Percentiles rank a stretch among this genome's conserved stretches.
These are phyloP conservation scores for Papilio machaon DNA, from an alignment of 1,140 invertebrate species.

Conservation along the genomic window DNA sequence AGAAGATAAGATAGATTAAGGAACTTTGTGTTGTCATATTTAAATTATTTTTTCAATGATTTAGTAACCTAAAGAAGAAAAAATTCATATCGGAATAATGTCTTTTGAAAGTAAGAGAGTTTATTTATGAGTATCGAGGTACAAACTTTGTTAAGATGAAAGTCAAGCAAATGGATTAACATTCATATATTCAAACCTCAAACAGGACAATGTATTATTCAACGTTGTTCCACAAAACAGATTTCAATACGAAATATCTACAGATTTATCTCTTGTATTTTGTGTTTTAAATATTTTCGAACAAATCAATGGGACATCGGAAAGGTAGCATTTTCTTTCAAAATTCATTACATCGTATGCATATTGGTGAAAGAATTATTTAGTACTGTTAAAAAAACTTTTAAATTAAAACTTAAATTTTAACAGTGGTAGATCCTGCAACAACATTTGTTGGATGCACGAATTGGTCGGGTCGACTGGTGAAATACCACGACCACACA, in stretches of 20 bases:
- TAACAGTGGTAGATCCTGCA: too few species aligned
- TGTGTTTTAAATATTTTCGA: neutral
- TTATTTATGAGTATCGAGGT: conserved; percentile 1
- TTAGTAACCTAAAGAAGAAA: neutral
- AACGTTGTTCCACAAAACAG: conserved; percentile 15
- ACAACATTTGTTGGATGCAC: too few species aligned
- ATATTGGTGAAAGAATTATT: too few species aligned
- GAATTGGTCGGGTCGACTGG: too few species aligned
- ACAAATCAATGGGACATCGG: neutral
- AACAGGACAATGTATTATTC: conserved; percentile 26
- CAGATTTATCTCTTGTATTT: neutral
- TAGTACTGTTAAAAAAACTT: too few species aligned
- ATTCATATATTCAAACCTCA: conserved; percentile 25
- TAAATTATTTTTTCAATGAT: neutral
- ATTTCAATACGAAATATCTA: neutral
- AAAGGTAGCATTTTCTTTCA: too few species aligned
- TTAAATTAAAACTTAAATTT: too few species aligned
- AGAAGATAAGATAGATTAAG: too few species aligned
- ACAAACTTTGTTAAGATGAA: conserved; percentile 21
- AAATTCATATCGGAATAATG: neutral
- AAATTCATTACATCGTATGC: too few species aligned
- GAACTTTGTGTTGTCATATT: too few species aligned
- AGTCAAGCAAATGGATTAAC: conserved; percentile 10
- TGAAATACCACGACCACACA: too few species aligned
- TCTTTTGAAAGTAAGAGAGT: neutral